phyloP scores from a whole-genome alignment of 1,140 invertebrate species.

The Stegodyphus dumicola region DNA sequence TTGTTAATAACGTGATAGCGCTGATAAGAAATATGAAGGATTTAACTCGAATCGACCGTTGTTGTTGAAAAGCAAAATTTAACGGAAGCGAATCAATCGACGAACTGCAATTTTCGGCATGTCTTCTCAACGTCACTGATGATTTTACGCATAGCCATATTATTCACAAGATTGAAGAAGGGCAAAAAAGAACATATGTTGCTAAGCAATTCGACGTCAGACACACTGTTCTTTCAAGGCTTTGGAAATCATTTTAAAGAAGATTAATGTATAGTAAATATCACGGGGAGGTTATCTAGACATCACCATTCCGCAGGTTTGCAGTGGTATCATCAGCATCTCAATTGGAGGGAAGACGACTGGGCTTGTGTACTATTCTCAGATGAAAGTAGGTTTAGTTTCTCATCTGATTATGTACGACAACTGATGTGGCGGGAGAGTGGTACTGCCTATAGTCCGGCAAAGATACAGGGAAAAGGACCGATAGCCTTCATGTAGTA shows the following conservation, averaged over 20 bases:
- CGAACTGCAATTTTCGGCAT: neutral
- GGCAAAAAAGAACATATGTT: neutral
- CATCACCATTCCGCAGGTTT: neutral
- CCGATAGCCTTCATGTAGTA: neutral
- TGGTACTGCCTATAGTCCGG: neutral
- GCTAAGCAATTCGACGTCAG: neutral
- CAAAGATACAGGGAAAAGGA: neutral
- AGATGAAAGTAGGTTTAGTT: neutral
- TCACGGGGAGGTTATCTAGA: neutral
- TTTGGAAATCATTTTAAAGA: neutral
- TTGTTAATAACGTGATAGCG: neutral
- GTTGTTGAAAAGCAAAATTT: neutral
- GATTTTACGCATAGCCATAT: neutral
- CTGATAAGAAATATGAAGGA: neutral
- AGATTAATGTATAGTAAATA: neutral
- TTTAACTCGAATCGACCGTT: neutral
- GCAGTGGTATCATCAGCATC: neutral
- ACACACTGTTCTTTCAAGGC: neutral
- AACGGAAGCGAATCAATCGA: neutral
- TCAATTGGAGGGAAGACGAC: neutral
- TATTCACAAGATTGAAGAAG: no score
- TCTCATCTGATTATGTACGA: neutral
- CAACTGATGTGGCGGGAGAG: neutral
- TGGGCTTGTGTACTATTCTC: neutral
- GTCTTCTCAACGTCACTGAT: neutral